Evolutionary conservation across 2,797 vertebrate species (phyloP).

Genomic region (Lepidocolaptes lacrymiger): DNA sequence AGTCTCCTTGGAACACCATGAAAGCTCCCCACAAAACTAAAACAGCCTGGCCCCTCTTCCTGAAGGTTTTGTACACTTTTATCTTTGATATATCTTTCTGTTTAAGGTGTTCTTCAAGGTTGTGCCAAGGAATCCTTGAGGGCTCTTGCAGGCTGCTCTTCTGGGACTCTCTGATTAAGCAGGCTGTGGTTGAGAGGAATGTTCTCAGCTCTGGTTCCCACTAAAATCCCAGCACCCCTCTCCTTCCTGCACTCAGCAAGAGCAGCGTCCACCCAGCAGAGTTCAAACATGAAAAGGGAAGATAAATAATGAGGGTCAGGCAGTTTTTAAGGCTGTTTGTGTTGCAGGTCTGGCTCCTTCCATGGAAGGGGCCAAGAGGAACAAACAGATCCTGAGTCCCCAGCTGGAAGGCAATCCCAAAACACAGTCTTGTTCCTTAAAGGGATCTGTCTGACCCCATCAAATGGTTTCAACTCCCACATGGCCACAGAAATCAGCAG

Average conservation of each 20-base stretch:
- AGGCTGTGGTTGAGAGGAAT: background rate
- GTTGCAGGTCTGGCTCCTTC: background rate
- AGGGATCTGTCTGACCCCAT: rapidly evolving
- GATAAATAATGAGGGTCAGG: background rate
- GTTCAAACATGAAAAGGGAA: background rate
- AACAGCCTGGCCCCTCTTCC: background rate
- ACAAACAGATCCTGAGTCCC: background rate
- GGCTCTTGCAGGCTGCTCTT: background rate
- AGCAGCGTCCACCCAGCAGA: rapidly evolving
- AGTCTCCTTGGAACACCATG: background rate
- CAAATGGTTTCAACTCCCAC: background rate
- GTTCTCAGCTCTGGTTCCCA: background rate
- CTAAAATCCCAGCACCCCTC: background rate
- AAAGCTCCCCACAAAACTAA: background rate
- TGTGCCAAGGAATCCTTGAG: background rate
- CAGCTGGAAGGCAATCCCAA: background rate
- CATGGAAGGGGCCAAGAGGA: background rate
- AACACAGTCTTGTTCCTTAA: background rate
- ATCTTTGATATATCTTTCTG: background rate
- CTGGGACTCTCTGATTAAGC: rapidly evolving
- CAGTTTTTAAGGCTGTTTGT: background rate
- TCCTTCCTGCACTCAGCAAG: background rate
- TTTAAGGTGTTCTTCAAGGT: background rate
- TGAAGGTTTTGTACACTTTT: background rate
- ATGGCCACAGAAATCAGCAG: background rate